These are phyloP conservation scores for Peribatodes rhomboidaria DNA, from an alignment of 2,888 invertebrate genomes.

Conservation along the genomic window DNA sequence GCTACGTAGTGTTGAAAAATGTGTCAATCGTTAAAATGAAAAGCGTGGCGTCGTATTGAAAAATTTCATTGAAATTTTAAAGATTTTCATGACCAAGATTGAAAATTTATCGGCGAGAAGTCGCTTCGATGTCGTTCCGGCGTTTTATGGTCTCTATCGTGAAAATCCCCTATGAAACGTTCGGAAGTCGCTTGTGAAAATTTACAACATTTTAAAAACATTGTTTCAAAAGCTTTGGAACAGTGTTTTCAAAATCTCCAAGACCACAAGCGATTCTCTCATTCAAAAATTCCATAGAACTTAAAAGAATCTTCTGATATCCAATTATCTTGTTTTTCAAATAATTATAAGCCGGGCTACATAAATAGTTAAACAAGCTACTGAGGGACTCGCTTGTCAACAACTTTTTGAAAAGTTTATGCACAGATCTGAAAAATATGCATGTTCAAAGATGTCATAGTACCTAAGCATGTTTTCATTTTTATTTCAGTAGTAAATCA, in stretches of 20 bases:
- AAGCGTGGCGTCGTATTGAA: neutral
- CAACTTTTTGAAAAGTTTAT: conserved; percentile 18
- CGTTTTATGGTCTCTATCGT: neutral
- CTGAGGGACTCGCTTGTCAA: conserved; percentile 8
- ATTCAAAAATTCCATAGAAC: neutral
- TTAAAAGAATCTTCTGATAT: neutral
- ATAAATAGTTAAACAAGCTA: neutral
- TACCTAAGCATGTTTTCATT: conserved; percentile 10
- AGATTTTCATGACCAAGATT: neutral
- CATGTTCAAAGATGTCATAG: neutral
- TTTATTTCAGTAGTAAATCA: conserved; percentile 4
- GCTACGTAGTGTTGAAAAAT: neutral
- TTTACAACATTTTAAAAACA: conserved; percentile 11
- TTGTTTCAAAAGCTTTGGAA: conserved; percentile 19
- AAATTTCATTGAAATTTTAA: neutral
- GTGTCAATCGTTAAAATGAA: neutral
- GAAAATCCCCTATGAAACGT: neutral
- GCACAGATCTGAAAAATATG: conserved; percentile 22
- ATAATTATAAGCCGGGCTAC: neutral
- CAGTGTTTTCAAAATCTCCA: conserved; percentile 9
- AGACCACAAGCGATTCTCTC: conserved; percentile 1
- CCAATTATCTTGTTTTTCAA: neutral
- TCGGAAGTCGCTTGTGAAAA: conserved; percentile 23
- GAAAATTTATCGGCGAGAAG: neutral
- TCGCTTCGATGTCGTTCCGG: conserved; percentile 10